A percentile compares a stretch with the other conserved stretches of the same genome.
Evolutionary conservation across 1,140 invertebrate species (phyloP).

Genomic region (Holotrichia oblita): DNA sequence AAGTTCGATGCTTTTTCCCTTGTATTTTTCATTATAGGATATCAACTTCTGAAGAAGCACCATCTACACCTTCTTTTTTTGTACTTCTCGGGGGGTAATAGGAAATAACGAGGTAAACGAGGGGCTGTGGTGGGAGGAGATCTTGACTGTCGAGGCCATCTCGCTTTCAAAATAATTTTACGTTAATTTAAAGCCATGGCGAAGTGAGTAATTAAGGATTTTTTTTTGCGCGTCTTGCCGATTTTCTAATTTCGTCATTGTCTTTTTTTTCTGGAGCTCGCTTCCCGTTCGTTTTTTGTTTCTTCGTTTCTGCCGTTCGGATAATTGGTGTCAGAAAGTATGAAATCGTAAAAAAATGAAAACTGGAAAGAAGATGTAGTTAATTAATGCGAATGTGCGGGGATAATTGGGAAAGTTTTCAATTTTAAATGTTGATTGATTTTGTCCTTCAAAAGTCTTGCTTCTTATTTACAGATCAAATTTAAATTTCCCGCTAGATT

Average conservation of each 20-base stretch:
- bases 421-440: no score
- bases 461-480: no score
- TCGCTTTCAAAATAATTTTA: background rate
- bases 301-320: background rate
- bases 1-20: background rate
- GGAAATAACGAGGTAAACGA: background rate
- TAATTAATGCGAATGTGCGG: no score
- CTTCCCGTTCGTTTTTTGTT: background rate
- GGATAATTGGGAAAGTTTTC: no score
- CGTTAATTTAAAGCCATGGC: slow-evolving; percentile 1
- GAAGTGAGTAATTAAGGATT: slow-evolving; percentile 2
- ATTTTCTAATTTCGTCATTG: slow-evolving; percentile 3
- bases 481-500: no score
- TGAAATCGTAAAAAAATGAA: background rate
- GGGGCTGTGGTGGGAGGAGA: no score
- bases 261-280: background rate
- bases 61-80: background rate
- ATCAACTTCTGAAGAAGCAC: background rate
- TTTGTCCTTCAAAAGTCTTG: no score
- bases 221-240: background rate
- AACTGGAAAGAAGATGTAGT: background rate
- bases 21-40: background rate
- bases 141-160: background rate
- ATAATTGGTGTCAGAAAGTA: slow-evolving; percentile 7
- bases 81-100: background rate